Conservation (phyloP, 2,113 vertebrate species). For the Neolamprologus variostigma region DNA sequence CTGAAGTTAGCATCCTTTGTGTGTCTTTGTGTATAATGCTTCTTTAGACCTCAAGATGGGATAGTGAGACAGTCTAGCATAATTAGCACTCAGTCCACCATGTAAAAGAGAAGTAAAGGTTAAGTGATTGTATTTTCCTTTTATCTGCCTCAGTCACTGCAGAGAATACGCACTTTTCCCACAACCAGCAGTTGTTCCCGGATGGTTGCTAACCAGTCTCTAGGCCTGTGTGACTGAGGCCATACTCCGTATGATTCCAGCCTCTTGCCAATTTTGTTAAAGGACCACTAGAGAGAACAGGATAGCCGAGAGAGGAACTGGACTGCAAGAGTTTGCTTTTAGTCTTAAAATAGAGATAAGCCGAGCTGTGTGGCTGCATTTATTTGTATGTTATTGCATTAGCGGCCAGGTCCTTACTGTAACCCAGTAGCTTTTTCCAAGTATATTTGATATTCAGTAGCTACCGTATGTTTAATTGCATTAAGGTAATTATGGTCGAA, state of each 20-base stretch:
- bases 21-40: neutral
- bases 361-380: neutral
- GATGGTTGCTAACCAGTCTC: neutral
- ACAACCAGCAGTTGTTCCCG: neutral
- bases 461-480: neutral
- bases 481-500: neutral
- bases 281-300: neutral
- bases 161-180: fast-evolving
- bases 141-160: neutral
- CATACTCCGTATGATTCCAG: neutral
- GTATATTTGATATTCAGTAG: neutral
- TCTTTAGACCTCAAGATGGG: neutral
- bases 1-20: neutral
- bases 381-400: neutral
- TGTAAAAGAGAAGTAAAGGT: neutral
- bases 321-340: neutral
- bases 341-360: neutral
- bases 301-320: neutral
- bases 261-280: neutral
- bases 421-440: neutral
- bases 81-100: neutral
- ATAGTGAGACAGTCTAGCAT: neutral
- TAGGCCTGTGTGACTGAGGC: neutral
- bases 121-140: neutral
- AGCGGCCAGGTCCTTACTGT: neutral